Evolutionary conservation across 2,888 invertebrate genomes (phyloP).

Genomic region (Diabrotica balteata): DNA sequence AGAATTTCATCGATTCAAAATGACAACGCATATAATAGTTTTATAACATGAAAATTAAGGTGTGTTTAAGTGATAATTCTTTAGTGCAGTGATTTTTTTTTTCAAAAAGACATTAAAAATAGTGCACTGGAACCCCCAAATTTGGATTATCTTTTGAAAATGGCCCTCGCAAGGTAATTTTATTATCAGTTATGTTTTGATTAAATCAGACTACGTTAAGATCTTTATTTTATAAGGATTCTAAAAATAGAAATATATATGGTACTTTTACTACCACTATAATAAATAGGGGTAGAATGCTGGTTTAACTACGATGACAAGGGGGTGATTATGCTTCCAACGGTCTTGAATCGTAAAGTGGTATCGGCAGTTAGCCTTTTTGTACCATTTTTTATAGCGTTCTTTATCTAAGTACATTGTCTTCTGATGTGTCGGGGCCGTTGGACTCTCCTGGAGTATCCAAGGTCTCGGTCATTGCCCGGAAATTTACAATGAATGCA

Average conservation of each 20-base stretch:
- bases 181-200: too few species aligned
- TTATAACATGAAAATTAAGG: conserved; percentile 10
- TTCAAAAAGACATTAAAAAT: conserved; percentile 13
- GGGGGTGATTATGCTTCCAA: background rate
- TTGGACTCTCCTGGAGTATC: conserved; percentile 47
- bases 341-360: background rate
- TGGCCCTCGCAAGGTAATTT: conserved; percentile 48
- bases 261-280: too few species aligned
- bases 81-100: conserved; percentile 19
- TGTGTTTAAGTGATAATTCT: conserved; percentile 28
- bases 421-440: conserved; percentile 44
- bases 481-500: conserved; percentile 44
- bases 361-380: conserved; percentile 7
- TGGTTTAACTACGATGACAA: background rate
- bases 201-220: too few species aligned
- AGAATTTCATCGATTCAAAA: conserved; percentile 1
- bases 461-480: conserved; percentile 51
- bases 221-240: too few species aligned
- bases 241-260: too few species aligned
- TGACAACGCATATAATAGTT: conserved; percentile 6
- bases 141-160: conserved; percentile 46
- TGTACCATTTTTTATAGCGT: conserved; percentile 22
- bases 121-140: conserved; percentile 29
- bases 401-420: conserved; percentile 39
- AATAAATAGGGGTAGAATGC: background rate